phyloP scores from a whole-genome alignment of 2,113 vertebrate genomes.

The Laticauda laticaudata region DNA sequence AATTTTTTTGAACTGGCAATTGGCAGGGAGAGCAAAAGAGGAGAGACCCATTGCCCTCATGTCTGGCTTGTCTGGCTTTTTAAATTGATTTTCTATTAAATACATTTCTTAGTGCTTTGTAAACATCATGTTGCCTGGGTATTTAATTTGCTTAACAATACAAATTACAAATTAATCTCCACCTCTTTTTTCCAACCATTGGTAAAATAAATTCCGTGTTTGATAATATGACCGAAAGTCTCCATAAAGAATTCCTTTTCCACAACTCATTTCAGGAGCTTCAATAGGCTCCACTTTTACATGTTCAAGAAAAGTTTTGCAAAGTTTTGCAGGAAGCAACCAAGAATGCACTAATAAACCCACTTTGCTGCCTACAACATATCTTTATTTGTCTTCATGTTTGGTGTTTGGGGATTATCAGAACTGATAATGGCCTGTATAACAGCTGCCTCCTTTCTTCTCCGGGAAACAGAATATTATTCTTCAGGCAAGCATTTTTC shows the following conservation, averaged over 20 bases:
- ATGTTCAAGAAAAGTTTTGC: neutral
- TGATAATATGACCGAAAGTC: neutral
- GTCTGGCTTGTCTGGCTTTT: neutral
- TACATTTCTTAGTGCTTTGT: no score
- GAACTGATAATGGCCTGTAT: accelerated
- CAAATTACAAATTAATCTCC: no score
- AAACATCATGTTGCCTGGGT: no score
- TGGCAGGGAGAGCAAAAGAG: neutral
- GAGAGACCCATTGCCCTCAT: neutral
- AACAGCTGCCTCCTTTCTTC: accelerated
- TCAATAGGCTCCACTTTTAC: neutral
- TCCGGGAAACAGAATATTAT: accelerated
- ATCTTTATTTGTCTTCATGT: neutral
- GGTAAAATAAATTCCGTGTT: no score
- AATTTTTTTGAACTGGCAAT: neutral
- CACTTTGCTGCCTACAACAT: neutral
- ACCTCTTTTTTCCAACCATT: no score
- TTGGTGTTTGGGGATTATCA: neutral
- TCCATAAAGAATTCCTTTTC: neutral
- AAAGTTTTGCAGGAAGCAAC: slow-evolving; percentile 19
- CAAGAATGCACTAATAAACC: neutral
- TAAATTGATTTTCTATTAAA: no score
- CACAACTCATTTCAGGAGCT: slow-evolving; percentile 1
- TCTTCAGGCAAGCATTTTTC: accelerated
- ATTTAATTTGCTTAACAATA: no score